phyloP scores from a whole-genome alignment of 2,797 vertebrate species.

The Pangasius djambal region DNA sequence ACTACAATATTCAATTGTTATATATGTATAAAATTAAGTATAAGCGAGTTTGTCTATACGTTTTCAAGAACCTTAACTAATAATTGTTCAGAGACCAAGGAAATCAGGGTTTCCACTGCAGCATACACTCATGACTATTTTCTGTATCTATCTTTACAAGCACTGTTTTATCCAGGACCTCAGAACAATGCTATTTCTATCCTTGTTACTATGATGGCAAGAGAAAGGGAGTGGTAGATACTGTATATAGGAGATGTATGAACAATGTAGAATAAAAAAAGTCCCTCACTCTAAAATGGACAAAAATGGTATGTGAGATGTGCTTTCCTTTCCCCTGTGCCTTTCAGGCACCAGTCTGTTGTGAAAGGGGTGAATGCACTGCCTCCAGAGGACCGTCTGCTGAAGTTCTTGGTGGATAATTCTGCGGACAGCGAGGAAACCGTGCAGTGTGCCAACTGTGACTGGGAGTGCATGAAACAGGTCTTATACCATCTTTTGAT shows the following conservation, averaged over 20 bases:
- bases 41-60: not conserved
- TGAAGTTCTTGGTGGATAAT: slow-evolving; percentile 85
- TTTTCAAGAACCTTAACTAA: not conserved
- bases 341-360: slow-evolving; percentile 76
- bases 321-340: not conserved
- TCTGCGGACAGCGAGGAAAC: slow-evolving; percentile 74
- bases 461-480: slow-evolving; percentile 77
- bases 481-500: slow-evolving; percentile 56
- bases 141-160: slow-evolving; percentile 20
- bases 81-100: not conserved
- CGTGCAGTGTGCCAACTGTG: slow-evolving; percentile 81
- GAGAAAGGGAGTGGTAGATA: slow-evolving; percentile 30
- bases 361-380: slow-evolving; percentile 80
- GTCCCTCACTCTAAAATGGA: not conserved
- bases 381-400: slow-evolving; percentile 79
- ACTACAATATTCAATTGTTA: not conserved
- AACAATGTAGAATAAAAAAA: slow-evolving; percentile 5
- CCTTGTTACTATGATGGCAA: slow-evolving; percentile 57
- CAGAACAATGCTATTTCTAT: slow-evolving; percentile 58
- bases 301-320: not conserved
- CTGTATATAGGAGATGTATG: slow-evolving; percentile 28
- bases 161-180: slow-evolving; percentile 58
- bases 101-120: not conserved
- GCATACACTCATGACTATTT: slow-evolving; percentile 42
- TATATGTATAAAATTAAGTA: not conserved